These are phyloP conservation scores for Brachymystax lenok DNA, from an alignment of 2,797 vertebrate genomes.

Conservation along the genomic window DNA sequence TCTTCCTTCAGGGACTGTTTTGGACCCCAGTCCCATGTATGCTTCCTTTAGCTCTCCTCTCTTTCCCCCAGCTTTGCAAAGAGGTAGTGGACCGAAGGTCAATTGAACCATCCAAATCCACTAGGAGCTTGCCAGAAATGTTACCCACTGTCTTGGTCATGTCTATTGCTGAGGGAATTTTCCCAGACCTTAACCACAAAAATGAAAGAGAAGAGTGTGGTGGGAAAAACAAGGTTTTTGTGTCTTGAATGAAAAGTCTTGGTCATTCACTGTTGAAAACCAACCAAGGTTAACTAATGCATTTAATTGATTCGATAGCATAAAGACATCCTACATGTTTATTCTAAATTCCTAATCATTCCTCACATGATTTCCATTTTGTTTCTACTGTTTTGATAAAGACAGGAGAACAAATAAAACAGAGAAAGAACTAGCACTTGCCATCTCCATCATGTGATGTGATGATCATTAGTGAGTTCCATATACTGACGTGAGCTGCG, in stretches of 20 bases:
- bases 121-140: slow-evolving; percentile 37
- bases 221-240: neutral
- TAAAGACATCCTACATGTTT: no score
- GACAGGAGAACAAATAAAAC: neutral
- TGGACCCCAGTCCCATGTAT: slow-evolving; percentile 3
- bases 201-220: neutral
- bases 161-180: slow-evolving; percentile 27
- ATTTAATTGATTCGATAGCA: neutral
- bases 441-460: neutral
- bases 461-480: slow-evolving; percentile 21
- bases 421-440: neutral
- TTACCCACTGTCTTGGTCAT: slow-evolving; percentile 16
- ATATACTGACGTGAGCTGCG: slow-evolving; percentile 52
- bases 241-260: slow-evolving; percentile 9
- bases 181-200: neutral
- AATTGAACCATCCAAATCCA: slow-evolving; percentile 40
- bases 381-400: neutral
- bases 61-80: neutral
- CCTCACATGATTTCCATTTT: neutral
- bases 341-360: no score
- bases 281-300: neutral
- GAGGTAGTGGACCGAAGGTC: slow-evolving; percentile 40
- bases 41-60: neutral
- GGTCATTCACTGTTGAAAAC: neutral
- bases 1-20: slow-evolving; percentile 1